Evolutionary conservation across 2,888 invertebrate species (phyloP), one percentile per base, ranked within the genome.

Genomic region (Resseliella maxima): DNA sequence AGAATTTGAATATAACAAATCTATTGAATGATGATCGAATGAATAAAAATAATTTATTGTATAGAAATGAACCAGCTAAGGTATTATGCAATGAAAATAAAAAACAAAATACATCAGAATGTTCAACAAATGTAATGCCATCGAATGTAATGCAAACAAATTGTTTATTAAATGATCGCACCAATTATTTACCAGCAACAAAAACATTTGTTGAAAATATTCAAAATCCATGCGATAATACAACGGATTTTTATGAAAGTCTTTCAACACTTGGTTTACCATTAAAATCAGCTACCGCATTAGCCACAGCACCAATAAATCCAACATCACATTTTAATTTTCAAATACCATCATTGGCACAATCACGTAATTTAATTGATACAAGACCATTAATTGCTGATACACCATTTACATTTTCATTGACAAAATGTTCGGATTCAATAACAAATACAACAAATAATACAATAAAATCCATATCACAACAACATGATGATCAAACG

Each of bases 401-500:
- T 6, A 46, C 86, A 31, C 46, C 86, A 46, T 86, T 86, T 24
- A 81, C 86, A 35, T 86, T 86, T 35, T 86, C 86, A 18, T 86
- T 86, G 45, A 86, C 72, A 41, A 86, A 41, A 12, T 83, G 38
- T 18, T 38, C 83, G 1, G 83, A 83, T 24, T 59, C 86, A 50
- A 50, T 50, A 6, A 38, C 59, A 0, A 86, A 36, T 24, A 86
- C 86, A 54, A 86, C 36, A 38, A 85, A 24, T 27, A 46, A 31
- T 31, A n/a, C 85, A 31, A 54, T 10, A 0, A 85, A 38, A 50
- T 1, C 85, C 2, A 72, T 31, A 72, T 31, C 35, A 27, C 72
- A 72, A 31, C 31, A 27, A 31, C 31, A n/a, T 3, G 59, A 21
- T 18, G 36, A 81, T 81, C 81, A 81, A 81, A n/a, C 21, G 12